Evolutionary conservation across 2,113 vertebrate species (phyloP).

Genomic region (Indicator maculatus): DNA sequence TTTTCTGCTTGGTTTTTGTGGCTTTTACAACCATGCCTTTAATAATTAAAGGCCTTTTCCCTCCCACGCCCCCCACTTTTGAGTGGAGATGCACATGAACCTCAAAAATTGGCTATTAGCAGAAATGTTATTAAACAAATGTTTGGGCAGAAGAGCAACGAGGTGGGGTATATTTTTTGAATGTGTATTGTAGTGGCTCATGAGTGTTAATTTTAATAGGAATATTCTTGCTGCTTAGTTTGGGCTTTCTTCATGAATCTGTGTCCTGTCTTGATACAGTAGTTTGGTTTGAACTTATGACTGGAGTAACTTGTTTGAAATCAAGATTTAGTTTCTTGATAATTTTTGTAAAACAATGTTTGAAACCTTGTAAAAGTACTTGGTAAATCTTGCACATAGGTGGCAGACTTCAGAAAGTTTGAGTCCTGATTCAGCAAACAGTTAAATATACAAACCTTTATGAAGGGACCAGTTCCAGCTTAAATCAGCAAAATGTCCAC

Average conservation of each 20-base stretch:
- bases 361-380: background rate
- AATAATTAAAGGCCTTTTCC: background rate
- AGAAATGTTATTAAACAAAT: background rate
- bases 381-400: background rate
- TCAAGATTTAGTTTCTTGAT: background rate
- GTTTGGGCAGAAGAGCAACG: background rate
- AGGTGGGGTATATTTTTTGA: background rate
- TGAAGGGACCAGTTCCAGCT: background rate
- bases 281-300: background rate
- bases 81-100: background rate
- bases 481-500: constrained; percentile 24
- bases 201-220: background rate
- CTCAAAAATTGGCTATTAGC: background rate
- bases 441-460: background rate
- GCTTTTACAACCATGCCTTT: background rate
- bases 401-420: constrained; percentile 46
- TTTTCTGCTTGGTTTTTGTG: background rate
- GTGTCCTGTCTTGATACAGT: background rate
- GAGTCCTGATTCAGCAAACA: background rate
- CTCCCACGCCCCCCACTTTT: background rate
- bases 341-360: background rate
- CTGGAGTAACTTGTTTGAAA: background rate
- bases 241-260: background rate
- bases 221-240: background rate
- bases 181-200: background rate